phyloP scores from a whole-genome alignment of 37 sponge, comb jelly and placozoan genomes.

The Cliona cf. orientalis region DNA sequence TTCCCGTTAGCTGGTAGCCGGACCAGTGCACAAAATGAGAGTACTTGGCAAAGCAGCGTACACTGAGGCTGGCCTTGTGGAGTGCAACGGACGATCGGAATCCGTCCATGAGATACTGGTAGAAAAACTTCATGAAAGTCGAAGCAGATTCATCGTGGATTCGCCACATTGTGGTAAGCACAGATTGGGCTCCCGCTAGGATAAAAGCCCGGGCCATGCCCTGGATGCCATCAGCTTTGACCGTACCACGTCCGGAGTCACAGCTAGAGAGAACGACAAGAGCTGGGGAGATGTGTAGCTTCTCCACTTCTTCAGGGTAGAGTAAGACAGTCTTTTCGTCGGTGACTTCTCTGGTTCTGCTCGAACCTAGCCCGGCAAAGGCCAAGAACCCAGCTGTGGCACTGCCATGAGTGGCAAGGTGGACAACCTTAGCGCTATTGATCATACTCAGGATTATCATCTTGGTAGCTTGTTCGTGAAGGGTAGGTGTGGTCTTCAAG shows the following conservation, averaged over 20 bases:
- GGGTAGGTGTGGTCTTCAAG: slow-evolving; percentile 44
- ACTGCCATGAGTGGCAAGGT: slow-evolving; percentile 80
- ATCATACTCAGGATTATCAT: slow-evolving; percentile 45
- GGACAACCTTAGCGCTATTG: slow-evolving; percentile 56
- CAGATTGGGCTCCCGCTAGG: slow-evolving; percentile 83
- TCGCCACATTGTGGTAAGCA: slow-evolving; percentile 77
- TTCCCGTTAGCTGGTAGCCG: slow-evolving; percentile 82
- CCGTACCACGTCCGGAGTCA: slow-evolving; percentile 65
- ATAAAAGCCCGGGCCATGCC: slow-evolving; percentile 84
- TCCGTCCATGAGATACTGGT: slow-evolving; percentile 77
- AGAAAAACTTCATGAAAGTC: slow-evolving; percentile 86
- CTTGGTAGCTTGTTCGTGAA: slow-evolving; percentile 75
- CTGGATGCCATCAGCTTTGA: slow-evolving; percentile 82
- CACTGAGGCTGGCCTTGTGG: slow-evolving; percentile 74
- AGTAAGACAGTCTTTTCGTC: slow-evolving; percentile 51
- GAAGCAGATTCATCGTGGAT: slow-evolving; percentile 83
- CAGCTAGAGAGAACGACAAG: slow-evolving; percentile 84
- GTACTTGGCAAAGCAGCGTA: slow-evolving; percentile 73
- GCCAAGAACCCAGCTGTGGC: slow-evolving; percentile 70
- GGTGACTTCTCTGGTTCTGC: neutral
- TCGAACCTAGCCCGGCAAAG: slow-evolving; percentile 38
- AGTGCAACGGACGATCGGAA: slow-evolving; percentile 47
- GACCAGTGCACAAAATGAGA: slow-evolving; percentile 78
- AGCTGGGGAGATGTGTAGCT: slow-evolving; percentile 58
- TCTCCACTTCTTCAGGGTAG: slow-evolving; percentile 75